Base-by-base conservation (phyloP, 2,888 invertebrate species). In the Scaptomyza reducta region DNA sequence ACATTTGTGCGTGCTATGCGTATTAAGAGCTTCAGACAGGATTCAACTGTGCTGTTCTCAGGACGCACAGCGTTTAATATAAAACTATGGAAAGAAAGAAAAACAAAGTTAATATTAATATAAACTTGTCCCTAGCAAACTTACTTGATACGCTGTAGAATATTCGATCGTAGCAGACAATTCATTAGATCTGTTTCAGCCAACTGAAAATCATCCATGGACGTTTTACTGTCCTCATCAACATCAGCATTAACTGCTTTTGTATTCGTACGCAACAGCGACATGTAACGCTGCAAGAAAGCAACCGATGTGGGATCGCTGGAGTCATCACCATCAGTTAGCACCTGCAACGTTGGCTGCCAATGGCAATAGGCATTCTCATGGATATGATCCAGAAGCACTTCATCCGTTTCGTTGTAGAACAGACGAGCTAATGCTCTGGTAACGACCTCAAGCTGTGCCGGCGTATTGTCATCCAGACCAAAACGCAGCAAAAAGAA, bases 191-290 rank as follows among this genome's bases (percentile, higher is more conserved):
- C 97, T 31, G 95, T 93, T 92, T 97, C 96, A 9, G 96, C 95
- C 56, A 98, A 91, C 90, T 98, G 96, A 87, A 96, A 96, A 92
- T 98, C 98, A 88, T 96, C 97, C 74, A 97, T 93, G 63, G 95
- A 95, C 56, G 92, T 92, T 56, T 94, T 93, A 73, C 94, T 93
- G 10, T 65, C 77, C 22, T 91, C 91, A 13, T 91, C 73, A 3
- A 91, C 67, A 62, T 90, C 89, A 1, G 89, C 81, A 7, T 64
- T 78, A n/a, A 91, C 78, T 5, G 91, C 74, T 2, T 90, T 84
- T 0, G 82, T 67, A 4, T 77, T 69, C 0, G 73, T 61, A 27
- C 76, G 78, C 35, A 92, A 51, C 16, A 90, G 92, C 44, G 93
- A 91, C 60, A 93, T 93, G 35, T 93, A 93, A n/a, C 93, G 89